Evolutionary conservation across 2,888 invertebrate species (phyloP), one percentile per base, ranked within the genome.

Genomic region (Leptogaster cylindrica): DNA sequence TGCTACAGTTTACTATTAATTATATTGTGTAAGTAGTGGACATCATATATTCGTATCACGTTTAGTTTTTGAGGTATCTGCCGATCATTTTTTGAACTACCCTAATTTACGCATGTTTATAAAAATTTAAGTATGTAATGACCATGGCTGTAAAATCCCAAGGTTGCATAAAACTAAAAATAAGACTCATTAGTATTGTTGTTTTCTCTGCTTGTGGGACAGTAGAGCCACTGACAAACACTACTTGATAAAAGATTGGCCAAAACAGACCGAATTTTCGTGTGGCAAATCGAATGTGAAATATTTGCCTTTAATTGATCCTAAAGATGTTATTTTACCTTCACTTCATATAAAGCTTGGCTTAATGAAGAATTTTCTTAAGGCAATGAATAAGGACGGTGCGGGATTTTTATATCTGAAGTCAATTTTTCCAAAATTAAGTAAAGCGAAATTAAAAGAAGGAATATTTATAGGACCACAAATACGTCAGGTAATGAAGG

Each of bases 321-420:
- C 28, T 6, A 2, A 28, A 50, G 28, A 50, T 2, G 28, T 50
- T 3, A 28, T 50, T 28, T 50, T 48, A 48, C 48, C 48, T 48
- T 25, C 48, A 2, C 48, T 71, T 10, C 70, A 72, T 44, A 71
- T 69, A 10, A n/a, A n/a, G n/a, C n/a, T n/a, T n/a, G 66, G 69
- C 8, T 44, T 69, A 25, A 69, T 66, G 51, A 70, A 68, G 55
- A 68, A 68, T 20, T 71, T 69, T 68, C 66, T 68, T 14, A 70
- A 70, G 39, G 68, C 70, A 39, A 50, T 68, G 51, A 52, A 69
- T 44, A 66, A 36, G 20, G 36, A 68, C 23, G 65, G 68, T 3
- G 25, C 65, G 25, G 55, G 67, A 63, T 70, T 70, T 48, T 41
- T 65, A 39, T 69, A 70, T 46, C 33, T 70, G 25, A 63, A 50